Conservation (phyloP, 2,113 vertebrate genomes). For the Herpetotheres cachinnans region DNA sequence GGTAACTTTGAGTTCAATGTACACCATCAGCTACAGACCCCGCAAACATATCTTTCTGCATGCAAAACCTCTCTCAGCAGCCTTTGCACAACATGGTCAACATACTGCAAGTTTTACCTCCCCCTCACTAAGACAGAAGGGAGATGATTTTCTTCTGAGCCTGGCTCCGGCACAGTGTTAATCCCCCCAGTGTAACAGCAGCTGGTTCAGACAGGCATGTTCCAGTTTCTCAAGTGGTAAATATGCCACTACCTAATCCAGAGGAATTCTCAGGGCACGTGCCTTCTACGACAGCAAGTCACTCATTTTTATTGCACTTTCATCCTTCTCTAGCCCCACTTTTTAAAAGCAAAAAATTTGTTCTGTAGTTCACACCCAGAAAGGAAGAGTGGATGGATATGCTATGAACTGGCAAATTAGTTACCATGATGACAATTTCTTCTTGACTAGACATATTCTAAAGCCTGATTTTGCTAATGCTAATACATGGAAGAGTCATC, state of each 20-base stretch:
- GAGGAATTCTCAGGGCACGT: fast-evolving
- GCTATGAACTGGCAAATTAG: background rate
- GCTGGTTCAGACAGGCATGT: background rate
- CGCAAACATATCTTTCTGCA: background rate
- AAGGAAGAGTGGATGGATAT: background rate
- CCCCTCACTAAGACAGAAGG: background rate
- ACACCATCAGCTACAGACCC: background rate
- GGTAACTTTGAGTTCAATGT: background rate
- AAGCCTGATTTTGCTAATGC: background rate
- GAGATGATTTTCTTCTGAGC: background rate
- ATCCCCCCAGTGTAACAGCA: fast-evolving
- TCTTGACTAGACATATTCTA: background rate
- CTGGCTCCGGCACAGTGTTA: background rate
- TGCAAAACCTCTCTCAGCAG: background rate
- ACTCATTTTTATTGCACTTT: background rate
- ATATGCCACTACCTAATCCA: background rate
- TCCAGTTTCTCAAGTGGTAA: background rate
- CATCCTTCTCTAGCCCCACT: background rate
- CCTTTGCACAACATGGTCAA: background rate
- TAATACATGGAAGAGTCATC: background rate
- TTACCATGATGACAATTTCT: background rate
- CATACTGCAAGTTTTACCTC: background rate
- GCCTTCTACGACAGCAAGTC: background rate
- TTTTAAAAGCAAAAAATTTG: background rate
- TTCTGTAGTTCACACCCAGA: background rate